These are phyloP conservation scores for Panthera tigris DNA, from an alignment of 2,113 vertebrate genomes.

Conservation along the genomic window DNA sequence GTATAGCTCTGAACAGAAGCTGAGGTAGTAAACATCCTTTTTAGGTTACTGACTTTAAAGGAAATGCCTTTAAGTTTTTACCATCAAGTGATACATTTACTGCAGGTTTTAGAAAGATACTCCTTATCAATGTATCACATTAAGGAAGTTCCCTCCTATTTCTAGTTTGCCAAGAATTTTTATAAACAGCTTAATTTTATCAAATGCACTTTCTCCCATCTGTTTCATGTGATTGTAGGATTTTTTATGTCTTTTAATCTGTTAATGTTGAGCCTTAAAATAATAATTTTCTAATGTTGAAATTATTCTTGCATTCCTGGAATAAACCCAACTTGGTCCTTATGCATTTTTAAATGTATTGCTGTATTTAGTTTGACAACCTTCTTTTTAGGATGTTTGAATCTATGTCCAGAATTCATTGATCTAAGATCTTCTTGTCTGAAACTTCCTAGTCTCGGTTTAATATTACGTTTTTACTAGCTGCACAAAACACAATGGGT, in stretches of 20 bases:
- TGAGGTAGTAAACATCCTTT: not conserved
- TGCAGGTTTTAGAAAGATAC: not conserved
- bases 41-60: not conserved
- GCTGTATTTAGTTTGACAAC: not conserved
- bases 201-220: not conserved
- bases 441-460: not conserved
- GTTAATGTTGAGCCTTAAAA: not conserved
- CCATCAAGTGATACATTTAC: not conserved
- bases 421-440: not conserved
- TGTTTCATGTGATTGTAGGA: not conserved
- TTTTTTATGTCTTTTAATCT: not conserved
- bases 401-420: not conserved
- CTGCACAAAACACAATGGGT: not conserved
- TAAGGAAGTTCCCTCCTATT: not conserved
- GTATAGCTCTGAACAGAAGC: not conserved
- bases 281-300: conserved; percentile 5
- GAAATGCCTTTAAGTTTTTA: not conserved
- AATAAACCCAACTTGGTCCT: not conserved
- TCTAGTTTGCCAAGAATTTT: conserved; percentile 13
- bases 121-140: not conserved
- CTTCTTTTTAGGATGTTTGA: not conserved
- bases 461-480: not conserved
- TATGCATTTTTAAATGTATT: not conserved
- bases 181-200: conserved; percentile 22
- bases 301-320: not conserved